Evolutionary conservation across 2,888 invertebrate genomes (phyloP).

Genomic region (Yponomeuta evonymella): DNA sequence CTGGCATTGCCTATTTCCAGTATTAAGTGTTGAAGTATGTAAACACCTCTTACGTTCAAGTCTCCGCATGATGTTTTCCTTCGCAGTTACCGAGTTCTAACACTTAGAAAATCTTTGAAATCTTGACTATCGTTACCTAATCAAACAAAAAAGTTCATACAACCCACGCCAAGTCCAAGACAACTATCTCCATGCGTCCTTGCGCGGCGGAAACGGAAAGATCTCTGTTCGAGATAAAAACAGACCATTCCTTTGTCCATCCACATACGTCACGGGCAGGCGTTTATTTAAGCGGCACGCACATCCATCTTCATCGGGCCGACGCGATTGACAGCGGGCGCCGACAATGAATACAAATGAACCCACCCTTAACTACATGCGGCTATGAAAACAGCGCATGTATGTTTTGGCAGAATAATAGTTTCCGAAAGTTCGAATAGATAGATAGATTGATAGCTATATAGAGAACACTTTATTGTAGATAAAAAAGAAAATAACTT

Average conservation of each 20-base stretch:
- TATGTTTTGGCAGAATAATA: not conserved
- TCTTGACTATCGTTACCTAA: too few species aligned
- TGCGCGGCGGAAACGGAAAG: not conserved
- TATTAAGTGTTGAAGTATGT: too few species aligned
- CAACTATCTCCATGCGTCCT: not conserved
- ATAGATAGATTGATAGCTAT: too few species aligned
- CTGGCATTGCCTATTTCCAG: too few species aligned
- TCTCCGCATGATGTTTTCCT: too few species aligned
- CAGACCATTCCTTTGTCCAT: not conserved
- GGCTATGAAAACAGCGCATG: not conserved
- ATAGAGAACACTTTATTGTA: too few species aligned
- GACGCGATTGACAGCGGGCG: constrained; percentile 39
- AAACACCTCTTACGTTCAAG: too few species aligned
- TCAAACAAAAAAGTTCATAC: too few species aligned
- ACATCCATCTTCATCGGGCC: constrained; percentile 48
- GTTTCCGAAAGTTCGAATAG: not conserved
- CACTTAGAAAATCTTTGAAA: too few species aligned
- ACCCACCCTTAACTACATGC: constrained; percentile 19
- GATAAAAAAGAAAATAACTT: too few species aligned
- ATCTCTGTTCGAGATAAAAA: not conserved
- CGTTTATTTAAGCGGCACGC: constrained; percentile 39
- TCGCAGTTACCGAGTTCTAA: too few species aligned
- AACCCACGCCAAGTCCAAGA: too few species aligned
- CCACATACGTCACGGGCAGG: constrained; percentile 17
- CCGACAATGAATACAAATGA: constrained; percentile 50